These are phyloP conservation scores for Numenius arquata DNA, from an alignment of 2,113 vertebrate genomes.

Conservation along the genomic window DNA sequence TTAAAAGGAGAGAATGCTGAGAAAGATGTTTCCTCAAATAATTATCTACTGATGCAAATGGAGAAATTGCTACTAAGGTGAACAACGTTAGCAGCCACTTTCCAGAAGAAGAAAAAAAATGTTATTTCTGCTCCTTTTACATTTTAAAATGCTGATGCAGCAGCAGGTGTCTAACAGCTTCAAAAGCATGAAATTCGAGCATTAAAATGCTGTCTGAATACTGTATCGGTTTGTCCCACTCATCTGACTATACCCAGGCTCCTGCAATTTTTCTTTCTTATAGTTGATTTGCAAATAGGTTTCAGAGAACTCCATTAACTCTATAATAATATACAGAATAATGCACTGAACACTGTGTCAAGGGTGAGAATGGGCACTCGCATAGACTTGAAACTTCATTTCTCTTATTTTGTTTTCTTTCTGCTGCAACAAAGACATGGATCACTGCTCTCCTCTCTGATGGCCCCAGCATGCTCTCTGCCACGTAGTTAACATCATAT, in stretches of 20 bases:
- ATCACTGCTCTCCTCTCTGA: background rate
- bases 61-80: background rate
- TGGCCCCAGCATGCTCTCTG: slow-evolving; percentile 1
- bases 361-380: background rate
- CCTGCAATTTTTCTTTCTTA: slow-evolving; percentile 6
- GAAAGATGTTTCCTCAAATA: background rate
- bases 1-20: background rate
- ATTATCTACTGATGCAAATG: background rate
- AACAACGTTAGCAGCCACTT: background rate
- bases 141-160: slow-evolving; percentile 20
- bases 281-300: background rate
- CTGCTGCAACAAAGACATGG: background rate
- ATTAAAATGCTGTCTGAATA: background rate
- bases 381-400: background rate
- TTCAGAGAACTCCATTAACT: background rate
- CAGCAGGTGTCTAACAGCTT: background rate
- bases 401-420: slow-evolving; percentile 16
- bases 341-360: background rate
- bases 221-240: background rate
- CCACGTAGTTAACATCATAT: background rate
- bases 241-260: background rate
- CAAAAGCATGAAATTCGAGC: background rate
- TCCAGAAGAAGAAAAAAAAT: background rate
- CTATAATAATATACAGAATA: background rate
- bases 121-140: background rate